Evolutionary conservation across 2,113 vertebrate genomes (phyloP), one percentile per base, ranked within the genome.

Genomic region (Vireo altiloquus): DNA sequence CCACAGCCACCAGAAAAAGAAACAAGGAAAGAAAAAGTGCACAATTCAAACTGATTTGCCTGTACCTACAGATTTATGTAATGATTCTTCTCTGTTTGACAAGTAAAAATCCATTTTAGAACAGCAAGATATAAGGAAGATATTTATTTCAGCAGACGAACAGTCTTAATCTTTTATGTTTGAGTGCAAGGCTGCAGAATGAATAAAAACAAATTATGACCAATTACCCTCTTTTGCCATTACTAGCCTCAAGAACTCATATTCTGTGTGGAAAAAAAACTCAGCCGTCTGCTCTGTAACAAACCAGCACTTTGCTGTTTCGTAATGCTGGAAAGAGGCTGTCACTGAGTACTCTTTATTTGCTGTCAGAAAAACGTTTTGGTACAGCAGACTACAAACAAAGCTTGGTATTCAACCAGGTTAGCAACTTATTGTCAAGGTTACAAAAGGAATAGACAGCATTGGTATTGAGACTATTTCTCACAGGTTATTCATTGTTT

Each of bases 341-440:
- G 89, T 90, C 90, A 95, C 49, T 19, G 52, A 91, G 42, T 40
- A 31, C 69, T 85, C 91, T 71, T 44, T 53, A 86, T 82, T 92
- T 83, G 90, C 81, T 49, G 42, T 79, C 77, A 93, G 89, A 61
- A 84, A 89, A 80, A 83, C 63, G 31, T 89, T 95, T 87, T 83
- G 79, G 92, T 69, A 89, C 78, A 54, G 77, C 19, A 74, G 59
- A 87, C 78, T 70, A 56, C n/a, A 85, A 84, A 94, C 35, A 97
- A 93, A 96, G 81, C 92, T 78, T 52, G 53, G 40, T 84, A 91
- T 94, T 94, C 71, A 95, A 89, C 65, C 70, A 71, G 91, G 81
- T 93, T 85, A 92, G 46, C 57, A 86, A 95, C 80, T 96, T 68
- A 94, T 57, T 80, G 81, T 95, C 94, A 94, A 94, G 92, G 79